Percentiles rank a stretch among this genome's conserved stretches.
phyloP scores from a whole-genome alignment of 2,797 vertebrate species.

The Hozukius guyotensis region DNA sequence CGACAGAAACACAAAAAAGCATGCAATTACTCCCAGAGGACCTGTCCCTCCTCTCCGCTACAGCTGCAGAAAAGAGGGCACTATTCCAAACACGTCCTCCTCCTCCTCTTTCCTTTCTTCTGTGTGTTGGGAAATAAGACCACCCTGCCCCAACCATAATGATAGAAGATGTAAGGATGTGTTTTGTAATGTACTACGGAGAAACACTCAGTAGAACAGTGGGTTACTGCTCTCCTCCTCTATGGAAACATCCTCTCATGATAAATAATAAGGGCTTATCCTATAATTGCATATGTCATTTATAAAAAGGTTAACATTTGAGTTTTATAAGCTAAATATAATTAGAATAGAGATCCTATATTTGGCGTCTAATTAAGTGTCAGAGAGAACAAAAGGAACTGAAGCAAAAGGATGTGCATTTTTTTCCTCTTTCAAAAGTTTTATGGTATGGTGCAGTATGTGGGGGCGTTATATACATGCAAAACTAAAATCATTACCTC shows the following conservation, averaged over 20 bases:
- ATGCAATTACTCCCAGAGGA: slow-evolving; percentile 74
- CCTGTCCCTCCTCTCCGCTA: slow-evolving; percentile 63
- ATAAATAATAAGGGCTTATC: slow-evolving; percentile 30
- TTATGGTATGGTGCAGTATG: background rate
- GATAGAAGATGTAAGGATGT: slow-evolving; percentile 34
- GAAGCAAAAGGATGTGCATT: background rate
- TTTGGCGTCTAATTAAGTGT: slow-evolving; percentile 33
- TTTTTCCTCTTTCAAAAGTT: background rate
- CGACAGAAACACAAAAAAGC: slow-evolving; percentile 73
- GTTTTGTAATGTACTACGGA: slow-evolving; percentile 25
- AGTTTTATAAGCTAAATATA: slow-evolving; percentile 13
- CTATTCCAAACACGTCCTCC: slow-evolving; percentile 62
- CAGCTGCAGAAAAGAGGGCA: slow-evolving; percentile 78
- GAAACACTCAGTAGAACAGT: slow-evolving; percentile 22
- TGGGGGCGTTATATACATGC: background rate
- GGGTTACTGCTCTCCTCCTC: slow-evolving; percentile 3
- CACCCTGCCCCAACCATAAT: slow-evolving; percentile 34
- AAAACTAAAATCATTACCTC: background rate
- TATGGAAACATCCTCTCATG: slow-evolving; percentile 26
- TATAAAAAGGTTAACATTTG: slow-evolving; percentile 22
- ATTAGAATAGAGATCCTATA: background rate
- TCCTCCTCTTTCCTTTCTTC: slow-evolving; percentile 43
- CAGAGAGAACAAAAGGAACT: slow-evolving; percentile 13
- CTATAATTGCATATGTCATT: slow-evolving; percentile 29
- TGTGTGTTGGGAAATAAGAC: slow-evolving; percentile 53